Base-by-base conservation (phyloP, 2,797 vertebrate species). In the Pteronotus mesoamericanus region DNA sequence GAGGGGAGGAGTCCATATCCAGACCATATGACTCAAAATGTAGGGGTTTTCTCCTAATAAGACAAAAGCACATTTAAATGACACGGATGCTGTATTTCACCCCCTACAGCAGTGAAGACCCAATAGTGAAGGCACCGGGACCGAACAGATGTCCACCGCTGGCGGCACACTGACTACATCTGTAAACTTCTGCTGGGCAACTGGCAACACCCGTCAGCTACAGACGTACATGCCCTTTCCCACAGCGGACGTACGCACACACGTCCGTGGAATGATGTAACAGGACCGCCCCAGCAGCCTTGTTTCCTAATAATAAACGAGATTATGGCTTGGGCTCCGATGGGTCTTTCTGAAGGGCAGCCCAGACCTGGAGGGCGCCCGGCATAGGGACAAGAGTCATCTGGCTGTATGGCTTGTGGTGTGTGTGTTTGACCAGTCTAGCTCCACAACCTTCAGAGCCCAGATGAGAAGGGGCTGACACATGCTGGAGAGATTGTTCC, bases 231-330 rank as follows among this genome's bases (percentile, higher is more conserved):
- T 6, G 91, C 15, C 64, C 59, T 74, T 21, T 21, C 90, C 16
- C 37, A 2, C 32, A 32, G 79, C 66, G 15, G 18, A 24, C 2
- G 2, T 3, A 12, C n/a, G 57, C 4, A 1, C 4, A 1, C 4
- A 0, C 0, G 1, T 24, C 34, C 0, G 2, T 0, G 15, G 37
- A 44, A 10, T 4, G 34, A 79, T 2, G 24, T 3, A 4, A 19
- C 9, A 4, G 77, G 69, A 21, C 9, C 3, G 15, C 39, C 32
- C 4, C 8, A 0, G 7, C 3, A 4, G 34, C 48, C 3, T 22
- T 29, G 71, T 72, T 57, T 42, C 11, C 12, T 14, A 39, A 18
- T 24, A 51, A 68, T 6, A 61, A 68, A 29, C 6, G 39, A 24
- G 66, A 61, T 5, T 8, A 22, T 1, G 11, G 10, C 7, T 2